phyloP scores from a whole-genome alignment of 2,888 invertebrate genomes.

The Labia minor region DNA sequence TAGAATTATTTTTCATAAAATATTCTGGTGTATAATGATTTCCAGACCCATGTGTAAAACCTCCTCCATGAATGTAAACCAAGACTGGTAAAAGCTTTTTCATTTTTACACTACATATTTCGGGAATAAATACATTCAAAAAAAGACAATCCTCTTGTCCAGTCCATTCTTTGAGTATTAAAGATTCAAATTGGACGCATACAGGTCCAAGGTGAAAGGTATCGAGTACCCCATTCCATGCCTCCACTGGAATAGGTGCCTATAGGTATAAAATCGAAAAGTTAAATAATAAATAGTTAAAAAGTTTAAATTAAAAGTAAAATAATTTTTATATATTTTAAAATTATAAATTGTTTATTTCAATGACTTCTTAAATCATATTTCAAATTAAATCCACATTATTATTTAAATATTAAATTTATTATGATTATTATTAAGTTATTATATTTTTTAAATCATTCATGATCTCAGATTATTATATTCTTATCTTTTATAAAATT shows the following conservation, averaged over 20 bases:
- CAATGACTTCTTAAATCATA: too few species aligned
- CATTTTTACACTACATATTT: not conserved
- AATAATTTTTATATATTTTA: too few species aligned
- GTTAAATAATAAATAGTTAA: too few species aligned
- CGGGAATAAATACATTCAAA: slow-evolving; percentile 6
- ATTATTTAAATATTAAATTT: too few species aligned
- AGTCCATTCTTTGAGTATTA: not conserved
- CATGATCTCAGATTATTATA: too few species aligned
- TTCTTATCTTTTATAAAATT: too few species aligned
- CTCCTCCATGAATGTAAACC: slow-evolving; percentile 14
- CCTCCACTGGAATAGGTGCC: not conserved
- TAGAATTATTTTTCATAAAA: not conserved
- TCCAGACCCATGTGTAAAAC: not conserved
- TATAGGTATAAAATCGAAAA: too few species aligned
- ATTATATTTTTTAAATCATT: too few species aligned
- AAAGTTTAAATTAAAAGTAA: too few species aligned
- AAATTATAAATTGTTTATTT: too few species aligned
- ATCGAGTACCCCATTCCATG: not conserved
- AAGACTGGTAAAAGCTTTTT: not conserved
- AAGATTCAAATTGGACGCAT: not conserved
- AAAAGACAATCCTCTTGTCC: slow-evolving; percentile 13
- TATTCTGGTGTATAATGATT: not conserved
- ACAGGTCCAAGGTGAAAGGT: not conserved
- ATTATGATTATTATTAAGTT: too few species aligned
- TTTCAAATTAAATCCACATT: too few species aligned